These are phyloP conservation scores for Psilanteris sp. DNA, from an alignment of 1,140 invertebrate species.

Conservation along the genomic window DNA sequence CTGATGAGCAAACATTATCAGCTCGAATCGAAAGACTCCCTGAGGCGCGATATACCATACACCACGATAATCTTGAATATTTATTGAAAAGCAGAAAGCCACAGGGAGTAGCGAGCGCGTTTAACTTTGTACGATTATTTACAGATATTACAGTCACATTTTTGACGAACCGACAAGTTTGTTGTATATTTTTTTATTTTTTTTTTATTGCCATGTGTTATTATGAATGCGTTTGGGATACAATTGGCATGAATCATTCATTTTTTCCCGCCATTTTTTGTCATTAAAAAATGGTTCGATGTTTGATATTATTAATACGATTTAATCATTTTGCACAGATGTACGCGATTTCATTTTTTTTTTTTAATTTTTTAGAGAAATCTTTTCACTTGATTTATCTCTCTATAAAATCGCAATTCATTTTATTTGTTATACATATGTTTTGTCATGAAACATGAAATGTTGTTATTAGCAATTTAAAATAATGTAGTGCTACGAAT, in stretches of 20 bases:
- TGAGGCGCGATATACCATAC: constrained; percentile 32
- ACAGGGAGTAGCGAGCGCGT: constrained; percentile 28
- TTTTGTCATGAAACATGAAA: too few species aligned
- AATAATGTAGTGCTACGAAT: too few species aligned
- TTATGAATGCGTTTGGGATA: constrained; percentile 3
- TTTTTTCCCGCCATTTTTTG: not conserved
- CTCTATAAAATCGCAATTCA: too few species aligned
- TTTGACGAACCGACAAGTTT: constrained; percentile 24
- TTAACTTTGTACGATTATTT: constrained; percentile 37
- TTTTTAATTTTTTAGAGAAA: not conserved
- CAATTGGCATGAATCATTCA: constrained; percentile 14
- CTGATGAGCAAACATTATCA: constrained; percentile 54
- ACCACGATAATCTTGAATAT: constrained; percentile 45
- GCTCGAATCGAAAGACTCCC: constrained; percentile 50
- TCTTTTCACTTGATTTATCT: constrained; percentile 2
- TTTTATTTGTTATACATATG: too few species aligned
- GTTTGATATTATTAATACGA: too few species aligned
- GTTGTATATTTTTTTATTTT: too few species aligned
- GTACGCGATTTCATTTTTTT: too few species aligned
- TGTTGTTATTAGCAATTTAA: too few species aligned
- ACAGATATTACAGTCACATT: constrained; percentile 42
- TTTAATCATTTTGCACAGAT: too few species aligned
- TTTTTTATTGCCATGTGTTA: not conserved
- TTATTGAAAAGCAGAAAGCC: constrained; percentile 45
- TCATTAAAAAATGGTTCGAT: too few species aligned